Evolutionary conservation across 2,888 invertebrate genomes (phyloP), one percentile per base, ranked within the genome.

Genomic region (Crioceris asparagi): DNA sequence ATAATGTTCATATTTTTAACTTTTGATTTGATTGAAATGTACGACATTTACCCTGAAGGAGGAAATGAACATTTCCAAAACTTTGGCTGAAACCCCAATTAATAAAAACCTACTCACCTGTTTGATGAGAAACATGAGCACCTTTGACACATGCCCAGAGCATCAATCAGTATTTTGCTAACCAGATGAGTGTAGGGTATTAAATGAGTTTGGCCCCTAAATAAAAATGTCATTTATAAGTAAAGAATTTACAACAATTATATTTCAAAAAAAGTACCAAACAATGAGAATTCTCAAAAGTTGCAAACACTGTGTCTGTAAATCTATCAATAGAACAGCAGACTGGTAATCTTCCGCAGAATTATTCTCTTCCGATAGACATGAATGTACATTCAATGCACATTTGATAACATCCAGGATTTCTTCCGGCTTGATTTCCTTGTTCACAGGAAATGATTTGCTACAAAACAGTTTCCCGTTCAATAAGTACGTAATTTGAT

Each of bases 341-440:
- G 47, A 52, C 29, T 47, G 43, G 31, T 34, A 48, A 32, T 38
- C 39, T 12, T 39, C 36, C 11, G 44, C 23, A 6, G 49, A 43
- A 23, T 41, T 36, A 17, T 41, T 35, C 15, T 36, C 19, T 6
- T 38, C 40, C 30, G 35, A 40, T 6, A 47, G 17, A 37, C 52
- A 52, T 26, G 44, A 46, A 36, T 53, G 52, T 14, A 44, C 21
- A 3, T 39, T 35, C 6, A 41, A 40, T 16, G 48, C 49, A 36
- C 49, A 40, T 15, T 27, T 40, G 16, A 53, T 43, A 5, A 50
- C 16, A 32, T 45, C 46, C 10, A 53, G 26, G 14, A 53, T 6
- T 19, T 46, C 41, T 34, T 39, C 40, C 6, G 50, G 50, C 16
- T 38, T 44, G 11, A 46, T 46, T 35, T 50, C 49, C 39, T 53